Evolutionary conservation across 2,888 invertebrate species (phyloP).

Genomic region (Phengaris alcon): DNA sequence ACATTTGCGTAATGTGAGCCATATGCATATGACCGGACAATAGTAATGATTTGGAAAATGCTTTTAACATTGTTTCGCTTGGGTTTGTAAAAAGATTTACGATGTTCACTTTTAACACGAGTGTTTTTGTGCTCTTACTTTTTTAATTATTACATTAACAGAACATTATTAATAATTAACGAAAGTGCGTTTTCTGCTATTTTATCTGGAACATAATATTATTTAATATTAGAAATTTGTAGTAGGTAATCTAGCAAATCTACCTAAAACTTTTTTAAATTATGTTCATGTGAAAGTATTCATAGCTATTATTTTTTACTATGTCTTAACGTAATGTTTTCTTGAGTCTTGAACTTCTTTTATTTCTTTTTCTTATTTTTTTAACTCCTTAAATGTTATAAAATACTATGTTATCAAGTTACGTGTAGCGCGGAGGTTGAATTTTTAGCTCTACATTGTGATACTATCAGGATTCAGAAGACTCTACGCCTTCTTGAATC

Average conservation of each 20-base stretch:
- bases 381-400: neutral
- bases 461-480: conserved; percentile 5
- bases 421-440: conserved; percentile 20
- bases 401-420: conserved; percentile 1
- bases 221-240: neutral
- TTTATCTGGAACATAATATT: neutral
- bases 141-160: conserved; percentile 3
- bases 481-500: conserved; percentile 15
- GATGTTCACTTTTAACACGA: neutral
- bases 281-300: neutral
- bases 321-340: no score
- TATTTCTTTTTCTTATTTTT: no score
- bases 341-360: no score
- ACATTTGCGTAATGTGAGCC: conserved; percentile 73
- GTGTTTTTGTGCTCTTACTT: conserved; percentile 3
- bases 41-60: conserved; percentile 20
- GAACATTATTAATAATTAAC: conserved; percentile 16
- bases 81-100: conserved; percentile 8
- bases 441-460: conserved; percentile 14
- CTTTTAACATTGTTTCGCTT: conserved; percentile 13
- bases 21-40: conserved; percentile 33
- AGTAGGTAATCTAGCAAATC: neutral
- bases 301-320: no score
- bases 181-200: neutral
- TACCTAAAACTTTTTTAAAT: neutral